These are phyloP conservation scores for Lipotes vexillifer DNA, from an alignment of 2,113 vertebrate genomes.

Conservation along the genomic window DNA sequence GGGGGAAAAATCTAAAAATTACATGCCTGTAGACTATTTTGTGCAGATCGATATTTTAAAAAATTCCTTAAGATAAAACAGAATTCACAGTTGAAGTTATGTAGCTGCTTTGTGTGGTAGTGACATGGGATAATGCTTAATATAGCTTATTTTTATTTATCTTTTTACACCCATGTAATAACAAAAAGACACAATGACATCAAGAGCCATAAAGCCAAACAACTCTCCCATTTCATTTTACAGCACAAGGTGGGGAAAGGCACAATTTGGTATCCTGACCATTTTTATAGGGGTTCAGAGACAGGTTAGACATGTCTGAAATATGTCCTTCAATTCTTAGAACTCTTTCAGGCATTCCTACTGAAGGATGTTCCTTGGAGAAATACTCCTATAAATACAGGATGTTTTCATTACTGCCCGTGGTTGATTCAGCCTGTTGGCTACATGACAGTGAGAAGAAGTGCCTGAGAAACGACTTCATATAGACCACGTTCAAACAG, in stretches of 20 bases:
- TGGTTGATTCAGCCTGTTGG: slow-evolving; percentile 78
- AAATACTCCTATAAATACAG: slow-evolving; percentile 74
- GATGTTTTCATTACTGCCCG: slow-evolving; percentile 69
- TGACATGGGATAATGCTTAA: slow-evolving; percentile 57
- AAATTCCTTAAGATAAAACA: slow-evolving; percentile 48
- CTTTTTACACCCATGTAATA: slow-evolving; percentile 64
- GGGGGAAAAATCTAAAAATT: not conserved
- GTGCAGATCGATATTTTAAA: slow-evolving; percentile 31
- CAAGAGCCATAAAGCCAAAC: slow-evolving; percentile 65
- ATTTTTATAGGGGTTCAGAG: slow-evolving; percentile 72
- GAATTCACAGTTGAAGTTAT: slow-evolving; percentile 43
- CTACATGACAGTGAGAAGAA: slow-evolving; percentile 74
- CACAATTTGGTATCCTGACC: slow-evolving; percentile 67
- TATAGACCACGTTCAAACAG: slow-evolving; percentile 76
- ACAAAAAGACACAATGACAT: slow-evolving; percentile 58
- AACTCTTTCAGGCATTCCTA: slow-evolving; percentile 52
- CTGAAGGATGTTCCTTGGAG: slow-evolving; percentile 67
- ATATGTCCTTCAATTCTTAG: slow-evolving; percentile 72
- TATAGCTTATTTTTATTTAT: slow-evolving; percentile 71
- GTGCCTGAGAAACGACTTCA: slow-evolving; percentile 79
- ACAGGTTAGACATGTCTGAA: slow-evolving; percentile 71
- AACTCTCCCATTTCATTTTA: slow-evolving; percentile 62
- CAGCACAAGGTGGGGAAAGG: slow-evolving; percentile 48
- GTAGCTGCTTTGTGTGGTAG: slow-evolving; percentile 40
- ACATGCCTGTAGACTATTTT: not conserved